phyloP scores from a whole-genome alignment of 2,113 vertebrate species.

The Sebastes schlegelii region DNA sequence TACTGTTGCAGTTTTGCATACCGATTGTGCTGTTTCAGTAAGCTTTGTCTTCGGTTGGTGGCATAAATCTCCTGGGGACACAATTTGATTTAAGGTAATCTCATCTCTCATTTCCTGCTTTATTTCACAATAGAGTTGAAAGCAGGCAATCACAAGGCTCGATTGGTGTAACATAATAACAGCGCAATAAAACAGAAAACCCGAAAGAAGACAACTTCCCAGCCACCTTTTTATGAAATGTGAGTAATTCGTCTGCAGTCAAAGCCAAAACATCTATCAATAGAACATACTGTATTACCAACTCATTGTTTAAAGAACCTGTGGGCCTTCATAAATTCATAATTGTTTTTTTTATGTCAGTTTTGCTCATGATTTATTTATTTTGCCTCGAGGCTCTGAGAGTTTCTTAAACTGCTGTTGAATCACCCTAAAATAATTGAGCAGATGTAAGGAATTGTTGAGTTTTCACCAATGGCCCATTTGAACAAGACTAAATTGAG shows the following conservation, averaged over 20 bases:
- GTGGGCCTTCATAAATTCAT: slow-evolving; percentile 24
- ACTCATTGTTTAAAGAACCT: background rate
- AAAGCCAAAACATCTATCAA: background rate
- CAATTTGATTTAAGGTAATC: slow-evolving; percentile 5
- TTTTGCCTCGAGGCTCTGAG: slow-evolving; percentile 14
- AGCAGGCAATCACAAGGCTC: background rate
- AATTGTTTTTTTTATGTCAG: slow-evolving; percentile 38
- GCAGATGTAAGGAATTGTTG: slow-evolving; percentile 6
- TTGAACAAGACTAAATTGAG: slow-evolving; percentile 1
- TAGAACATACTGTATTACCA: background rate
- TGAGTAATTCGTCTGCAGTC: background rate
- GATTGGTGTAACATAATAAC: background rate
- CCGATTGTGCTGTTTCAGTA: background rate
- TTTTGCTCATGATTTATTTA: slow-evolving; percentile 36
- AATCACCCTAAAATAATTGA: slow-evolving; percentile 42
- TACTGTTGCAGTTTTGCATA: background rate
- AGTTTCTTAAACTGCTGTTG: background rate
- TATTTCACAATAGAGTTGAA: background rate
- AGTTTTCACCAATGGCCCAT: slow-evolving; percentile 15
- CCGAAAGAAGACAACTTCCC: background rate
- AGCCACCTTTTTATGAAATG: background rate
- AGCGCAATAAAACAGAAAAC: background rate
- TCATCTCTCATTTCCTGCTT: slow-evolving; percentile 5
- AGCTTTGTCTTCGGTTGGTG: background rate
- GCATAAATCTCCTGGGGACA: background rate